Percentiles rank a stretch among this genome's conserved stretches.
These are phyloP conservation scores for Cichladusa arquata DNA, from an alignment of 2,113 vertebrate genomes.

Conservation along the genomic window DNA sequence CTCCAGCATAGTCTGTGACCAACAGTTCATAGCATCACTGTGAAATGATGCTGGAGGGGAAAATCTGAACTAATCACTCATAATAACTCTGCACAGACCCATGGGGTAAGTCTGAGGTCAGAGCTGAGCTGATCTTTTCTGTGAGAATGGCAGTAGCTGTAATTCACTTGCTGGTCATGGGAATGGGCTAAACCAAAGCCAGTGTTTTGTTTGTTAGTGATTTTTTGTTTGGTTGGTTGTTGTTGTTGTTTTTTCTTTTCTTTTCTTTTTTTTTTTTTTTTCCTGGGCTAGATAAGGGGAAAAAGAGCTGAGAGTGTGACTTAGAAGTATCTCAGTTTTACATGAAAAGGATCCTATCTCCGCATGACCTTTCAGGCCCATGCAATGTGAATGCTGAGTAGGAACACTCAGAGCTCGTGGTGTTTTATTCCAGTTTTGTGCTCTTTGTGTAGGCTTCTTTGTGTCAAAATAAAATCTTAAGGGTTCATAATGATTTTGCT, in stretches of 20 bases:
- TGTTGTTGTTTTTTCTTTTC: no score
- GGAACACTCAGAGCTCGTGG: fast-evolving
- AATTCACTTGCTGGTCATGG: conserved; percentile 22
- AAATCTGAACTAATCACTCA: conserved; percentile 51
- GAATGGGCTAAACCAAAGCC: conserved; percentile 4
- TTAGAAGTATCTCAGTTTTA: neutral
- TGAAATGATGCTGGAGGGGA: neutral
- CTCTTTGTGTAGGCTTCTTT: neutral
- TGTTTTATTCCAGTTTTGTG: neutral
- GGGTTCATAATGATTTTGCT: neutral
- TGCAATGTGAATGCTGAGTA: neutral
- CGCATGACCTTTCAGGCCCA: neutral
- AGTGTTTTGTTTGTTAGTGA: no score
- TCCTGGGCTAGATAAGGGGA: neutral
- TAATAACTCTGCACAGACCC: neutral
- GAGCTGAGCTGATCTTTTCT: conserved; percentile 14
- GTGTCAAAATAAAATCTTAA: neutral
- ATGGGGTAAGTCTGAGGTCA: conserved; percentile 32
- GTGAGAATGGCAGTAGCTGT: conserved; percentile 1
- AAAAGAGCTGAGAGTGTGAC: neutral
- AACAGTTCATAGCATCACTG: neutral
- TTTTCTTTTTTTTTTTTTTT: no score
- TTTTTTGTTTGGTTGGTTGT: no score
- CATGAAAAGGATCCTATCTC: neutral
- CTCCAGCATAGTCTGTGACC: neutral